Conservation (phyloP, 2,797 vertebrate species). For the Lithobates sylvaticus region DNA sequence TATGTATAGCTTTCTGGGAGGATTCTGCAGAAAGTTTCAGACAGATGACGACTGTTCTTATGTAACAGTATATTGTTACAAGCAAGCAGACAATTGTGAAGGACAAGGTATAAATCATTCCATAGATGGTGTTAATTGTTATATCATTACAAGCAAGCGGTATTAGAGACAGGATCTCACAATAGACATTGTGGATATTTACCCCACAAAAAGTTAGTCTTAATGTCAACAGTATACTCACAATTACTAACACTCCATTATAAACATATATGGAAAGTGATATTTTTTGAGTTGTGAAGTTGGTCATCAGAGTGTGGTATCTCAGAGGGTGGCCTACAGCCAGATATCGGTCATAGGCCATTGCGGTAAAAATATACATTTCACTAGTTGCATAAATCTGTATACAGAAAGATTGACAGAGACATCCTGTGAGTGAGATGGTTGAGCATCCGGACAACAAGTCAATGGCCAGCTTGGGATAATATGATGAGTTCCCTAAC, state of each 20-base stretch:
- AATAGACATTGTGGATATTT: not conserved
- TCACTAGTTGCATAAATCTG: not conserved
- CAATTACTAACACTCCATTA: not conserved
- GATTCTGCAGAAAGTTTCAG: no score
- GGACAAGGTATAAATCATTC: not conserved
- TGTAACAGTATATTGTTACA: no score
- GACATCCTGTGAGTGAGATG: not conserved
- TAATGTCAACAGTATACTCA: not conserved
- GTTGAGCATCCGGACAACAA: not conserved
- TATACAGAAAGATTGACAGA: constrained; percentile 3
- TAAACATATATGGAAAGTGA: not conserved
- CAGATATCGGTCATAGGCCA: constrained; percentile 36
- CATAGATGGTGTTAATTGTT: constrained; percentile 2
- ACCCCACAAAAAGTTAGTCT: constrained; percentile 5
- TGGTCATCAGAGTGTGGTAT: constrained; percentile 19
- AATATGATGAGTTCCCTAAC: not conserved
- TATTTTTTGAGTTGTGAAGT: not conserved
- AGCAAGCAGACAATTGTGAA: not conserved
- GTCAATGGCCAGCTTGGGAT: constrained; percentile 15
- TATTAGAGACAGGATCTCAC: constrained; percentile 11
- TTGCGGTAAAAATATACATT: not conserved
- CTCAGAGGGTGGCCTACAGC: constrained; percentile 23
- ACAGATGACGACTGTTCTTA: no score
- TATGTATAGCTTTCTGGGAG: no score
- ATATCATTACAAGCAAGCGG: constrained; percentile 4